Percentiles rank a stretch among this genome's conserved stretches.
These are phyloP conservation scores for Ophonus ardosiacus DNA, from an alignment of 2,888 invertebrate species.

Conservation along the genomic window DNA sequence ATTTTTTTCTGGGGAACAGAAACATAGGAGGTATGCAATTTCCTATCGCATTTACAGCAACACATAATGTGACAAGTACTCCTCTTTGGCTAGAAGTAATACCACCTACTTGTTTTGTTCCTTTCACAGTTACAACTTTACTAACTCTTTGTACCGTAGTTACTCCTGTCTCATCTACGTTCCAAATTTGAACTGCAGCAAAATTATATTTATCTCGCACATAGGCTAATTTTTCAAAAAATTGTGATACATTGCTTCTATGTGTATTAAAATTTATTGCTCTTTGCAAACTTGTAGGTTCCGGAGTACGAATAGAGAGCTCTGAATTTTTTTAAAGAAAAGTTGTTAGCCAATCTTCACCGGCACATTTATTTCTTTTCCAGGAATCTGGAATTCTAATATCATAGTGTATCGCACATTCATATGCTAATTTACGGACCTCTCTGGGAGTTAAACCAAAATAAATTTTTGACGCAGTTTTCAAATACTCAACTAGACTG, in stretches of 20 bases:
- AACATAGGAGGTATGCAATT: slow-evolving; percentile 68
- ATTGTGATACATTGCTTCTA: background rate
- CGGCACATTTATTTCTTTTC: background rate
- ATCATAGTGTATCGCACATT: background rate
- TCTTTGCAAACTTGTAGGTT: background rate
- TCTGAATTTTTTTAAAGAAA: background rate
- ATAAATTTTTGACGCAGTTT: background rate
- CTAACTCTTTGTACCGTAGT: too few species aligned
- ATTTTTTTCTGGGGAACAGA: slow-evolving; percentile 68
- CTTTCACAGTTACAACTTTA: too few species aligned
- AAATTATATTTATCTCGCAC: background rate
- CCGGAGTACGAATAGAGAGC: background rate
- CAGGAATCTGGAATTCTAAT: background rate
- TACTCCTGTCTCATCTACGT: background rate
- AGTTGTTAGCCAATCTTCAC: background rate
- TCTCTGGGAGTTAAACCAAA: background rate
- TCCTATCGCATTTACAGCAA: slow-evolving; percentile 54
- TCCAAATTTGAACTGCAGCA: background rate
- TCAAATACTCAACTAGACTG: background rate
- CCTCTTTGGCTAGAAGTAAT: background rate
- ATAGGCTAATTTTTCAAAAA: background rate
- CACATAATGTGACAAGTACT: background rate
- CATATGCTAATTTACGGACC: background rate
- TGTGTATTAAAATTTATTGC: slow-evolving; percentile 52
- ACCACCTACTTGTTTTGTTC: too few species aligned